A percentile compares a stretch with the other conserved stretches of the same genome.
These are phyloP conservation scores for Ophthalmolycus amberensis DNA, from an alignment of 2,113 vertebrate species.

Conservation along the genomic window DNA sequence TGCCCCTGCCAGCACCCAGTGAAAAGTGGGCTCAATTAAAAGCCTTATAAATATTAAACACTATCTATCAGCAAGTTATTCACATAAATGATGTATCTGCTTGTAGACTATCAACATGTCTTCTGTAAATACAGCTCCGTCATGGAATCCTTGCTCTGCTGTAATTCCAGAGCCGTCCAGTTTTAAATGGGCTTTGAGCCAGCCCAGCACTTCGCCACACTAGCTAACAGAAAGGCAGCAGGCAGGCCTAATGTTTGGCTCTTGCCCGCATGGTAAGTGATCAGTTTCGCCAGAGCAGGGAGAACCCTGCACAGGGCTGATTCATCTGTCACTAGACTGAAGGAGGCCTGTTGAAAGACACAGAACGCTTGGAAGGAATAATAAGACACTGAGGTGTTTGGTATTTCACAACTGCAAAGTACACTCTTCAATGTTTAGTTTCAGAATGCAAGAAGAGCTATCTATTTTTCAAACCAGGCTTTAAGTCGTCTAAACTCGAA, in stretches of 20 bases:
- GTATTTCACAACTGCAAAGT: constrained; percentile 30
- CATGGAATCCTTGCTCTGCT: constrained; percentile 66
- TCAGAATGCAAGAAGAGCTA: neutral
- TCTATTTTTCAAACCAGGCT: neutral
- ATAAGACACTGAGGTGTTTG: constrained; percentile 27
- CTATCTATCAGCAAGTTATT: constrained; percentile 75
- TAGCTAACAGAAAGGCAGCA: constrained; percentile 51
- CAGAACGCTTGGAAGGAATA: constrained; percentile 36
- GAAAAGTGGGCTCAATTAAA: constrained; percentile 77
- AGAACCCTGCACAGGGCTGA: constrained; percentile 58
- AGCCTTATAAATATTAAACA: constrained; percentile 79
- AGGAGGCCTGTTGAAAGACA: constrained; percentile 62
- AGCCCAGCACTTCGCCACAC: constrained; percentile 71
- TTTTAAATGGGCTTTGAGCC: constrained; percentile 66
- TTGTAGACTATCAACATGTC: constrained; percentile 73
- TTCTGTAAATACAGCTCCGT: constrained; percentile 79
- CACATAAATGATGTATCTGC: constrained; percentile 76
- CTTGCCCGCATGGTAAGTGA: constrained; percentile 59
- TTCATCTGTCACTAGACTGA: constrained; percentile 62
- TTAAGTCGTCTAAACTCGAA: neutral
- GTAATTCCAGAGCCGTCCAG: constrained; percentile 71
- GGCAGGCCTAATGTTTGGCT: constrained; percentile 64
- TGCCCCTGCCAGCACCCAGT: constrained; percentile 54
- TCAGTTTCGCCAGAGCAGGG: constrained; percentile 66
- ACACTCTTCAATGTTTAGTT: neutral